Evolutionary conservation across 2,888 invertebrate genomes (phyloP), one percentile per base, ranked within the genome.

Genomic region (Erebia aethiops): DNA sequence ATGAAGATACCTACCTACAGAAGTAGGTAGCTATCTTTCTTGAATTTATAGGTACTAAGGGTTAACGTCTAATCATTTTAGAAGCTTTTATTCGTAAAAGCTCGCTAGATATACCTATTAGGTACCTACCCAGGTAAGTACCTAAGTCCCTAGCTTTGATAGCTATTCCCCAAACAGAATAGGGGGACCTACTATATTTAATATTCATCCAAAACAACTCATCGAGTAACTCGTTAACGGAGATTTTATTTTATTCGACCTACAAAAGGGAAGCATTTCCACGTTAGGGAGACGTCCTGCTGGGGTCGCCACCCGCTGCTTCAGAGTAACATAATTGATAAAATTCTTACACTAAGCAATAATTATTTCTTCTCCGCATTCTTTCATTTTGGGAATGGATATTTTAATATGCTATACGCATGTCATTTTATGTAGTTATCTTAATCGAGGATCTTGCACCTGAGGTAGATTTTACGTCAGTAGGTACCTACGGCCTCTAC

Each of bases 241-340:
- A 72, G 66, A 58, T 69, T 74, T 69, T 64, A 64, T 67, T 67
- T 71, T 54, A 71, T 67, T 67, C 54, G 66, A 65, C 67, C 52
- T 64, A 72, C 74, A 71, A 72, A 71, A 73, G 74, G 75, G 75
- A 74, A 75, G 76, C 74, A 72, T 72, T 72, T 77, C 76, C 73
- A 70, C 69, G 72, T 73, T 71, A 75, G 75, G 78, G 75, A 75
- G 77, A 76, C 74, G 77, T 77, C 66, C 86, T 67, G 81, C 84
- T 80, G 89, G 86, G 86, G 85, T 82, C 79, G 77, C 80, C 78
- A 78, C 82, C 80, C 78, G 82, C 76, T 76, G 81, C 74, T 77
- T 76, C 74, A 74, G 77, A 77, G 76, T 81, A 84, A 84, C 82
- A 85, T 87, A 86, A 90, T 90, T 90, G 89, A 91, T 90, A 88